phyloP scores from a whole-genome alignment of 2,113 vertebrate genomes.

The Martes martes region DNA sequence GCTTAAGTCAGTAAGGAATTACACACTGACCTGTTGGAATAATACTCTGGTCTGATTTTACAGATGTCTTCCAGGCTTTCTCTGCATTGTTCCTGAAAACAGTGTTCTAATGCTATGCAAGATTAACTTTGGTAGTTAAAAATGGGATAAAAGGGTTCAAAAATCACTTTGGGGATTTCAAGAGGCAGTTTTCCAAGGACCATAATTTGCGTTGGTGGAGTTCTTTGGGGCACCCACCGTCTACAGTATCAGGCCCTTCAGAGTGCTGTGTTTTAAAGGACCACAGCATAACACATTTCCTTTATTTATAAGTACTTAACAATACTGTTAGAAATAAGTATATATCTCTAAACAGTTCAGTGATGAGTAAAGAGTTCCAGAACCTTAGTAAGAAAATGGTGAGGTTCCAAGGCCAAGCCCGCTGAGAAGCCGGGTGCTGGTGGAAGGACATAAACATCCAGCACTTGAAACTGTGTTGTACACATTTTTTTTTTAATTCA shows the following conservation, averaged over 20 bases:
- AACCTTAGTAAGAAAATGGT: neutral
- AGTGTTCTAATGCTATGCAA: neutral
- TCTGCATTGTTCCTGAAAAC: neutral
- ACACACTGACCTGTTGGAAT: neutral
- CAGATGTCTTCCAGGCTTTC: neutral
- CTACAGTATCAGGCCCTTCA: neutral
- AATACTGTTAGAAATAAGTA: neutral
- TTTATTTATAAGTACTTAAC: neutral
- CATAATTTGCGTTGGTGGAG: neutral
- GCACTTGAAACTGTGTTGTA: neutral
- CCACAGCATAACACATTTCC: constrained; percentile 49
- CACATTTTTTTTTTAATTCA: neutral
- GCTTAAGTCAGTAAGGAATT: neutral
- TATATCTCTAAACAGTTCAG: neutral
- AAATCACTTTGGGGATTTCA: neutral
- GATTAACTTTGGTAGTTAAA: neutral
- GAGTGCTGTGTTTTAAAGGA: neutral
- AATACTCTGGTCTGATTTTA: neutral
- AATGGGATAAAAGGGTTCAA: neutral
- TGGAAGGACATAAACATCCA: neutral
- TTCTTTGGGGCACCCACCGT: neutral
- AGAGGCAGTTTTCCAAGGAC: neutral
- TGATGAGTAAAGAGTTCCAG: neutral
- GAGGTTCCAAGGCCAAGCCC: neutral
- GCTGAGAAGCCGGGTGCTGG: neutral